Conservation (phyloP, 2,113 vertebrate species). For the Siniperca chuatsi region DNA sequence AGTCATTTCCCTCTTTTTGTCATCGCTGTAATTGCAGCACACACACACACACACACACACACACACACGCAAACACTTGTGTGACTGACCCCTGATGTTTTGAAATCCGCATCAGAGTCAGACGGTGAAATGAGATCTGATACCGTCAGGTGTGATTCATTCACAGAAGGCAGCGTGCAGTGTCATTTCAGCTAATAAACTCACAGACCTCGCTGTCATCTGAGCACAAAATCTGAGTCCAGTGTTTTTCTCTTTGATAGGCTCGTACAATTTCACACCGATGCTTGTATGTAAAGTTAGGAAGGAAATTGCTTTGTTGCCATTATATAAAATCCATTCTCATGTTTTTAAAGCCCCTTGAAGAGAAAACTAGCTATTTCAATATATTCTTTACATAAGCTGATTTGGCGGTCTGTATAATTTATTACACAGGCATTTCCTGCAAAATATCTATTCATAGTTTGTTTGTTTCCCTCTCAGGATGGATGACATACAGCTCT, state of each 20-base stretch:
- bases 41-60: neutral
- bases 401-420: neutral
- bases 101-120: constrained; percentile 31
- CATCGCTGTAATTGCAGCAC: neutral
- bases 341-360: neutral
- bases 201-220: neutral
- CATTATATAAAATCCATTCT: neutral
- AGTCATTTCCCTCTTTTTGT: constrained; percentile 39
- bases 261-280: neutral
- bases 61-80: neutral
- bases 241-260: constrained; percentile 3
- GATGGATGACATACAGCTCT: constrained; percentile 95
- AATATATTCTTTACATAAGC: neutral
- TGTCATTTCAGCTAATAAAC: constrained; percentile 56
- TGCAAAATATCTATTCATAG: neutral
- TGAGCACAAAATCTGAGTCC: neutral
- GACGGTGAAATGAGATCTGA: constrained; percentile 62
- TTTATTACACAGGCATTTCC: neutral
- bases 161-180: neutral
- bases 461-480: constrained; percentile 70
- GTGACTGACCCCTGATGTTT: constrained; percentile 20
- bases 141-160: constrained; percentile 47
- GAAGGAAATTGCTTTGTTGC: constrained; percentile 7
- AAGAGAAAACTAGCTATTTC: neutral
- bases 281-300: neutral